Percentiles rank a stretch among this genome's conserved stretches.
Evolutionary conservation across 2,797 vertebrate genomes (phyloP).

Genomic region (Micromesistius poutassou): DNA sequence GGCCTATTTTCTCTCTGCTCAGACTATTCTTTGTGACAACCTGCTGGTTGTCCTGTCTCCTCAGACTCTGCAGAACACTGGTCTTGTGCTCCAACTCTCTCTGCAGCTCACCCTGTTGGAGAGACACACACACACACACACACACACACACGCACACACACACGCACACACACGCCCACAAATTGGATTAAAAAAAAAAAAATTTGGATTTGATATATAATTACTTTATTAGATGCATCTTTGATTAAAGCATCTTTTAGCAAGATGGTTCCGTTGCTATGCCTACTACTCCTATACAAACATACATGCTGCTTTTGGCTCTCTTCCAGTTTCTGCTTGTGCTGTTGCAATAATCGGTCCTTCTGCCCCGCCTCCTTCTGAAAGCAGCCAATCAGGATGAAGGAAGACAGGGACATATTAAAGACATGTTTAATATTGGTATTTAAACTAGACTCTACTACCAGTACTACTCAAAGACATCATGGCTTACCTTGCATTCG

Average conservation of each 20-base stretch:
- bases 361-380: slow-evolving; percentile 92
- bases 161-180: slow-evolving; percentile 11
- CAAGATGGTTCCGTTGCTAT: neutral
- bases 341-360: slow-evolving; percentile 86
- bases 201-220: neutral
- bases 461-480: neutral
- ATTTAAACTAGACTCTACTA: neutral
- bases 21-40: slow-evolving; percentile 51
- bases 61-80: slow-evolving; percentile 77
- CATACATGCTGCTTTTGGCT: slow-evolving; percentile 80
- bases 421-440: neutral
- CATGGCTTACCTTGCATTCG: slow-evolving; percentile 83
- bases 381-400: slow-evolving; percentile 18
- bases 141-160: slow-evolving; percentile 7
- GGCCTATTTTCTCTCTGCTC: neutral
- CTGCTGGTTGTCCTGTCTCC: slow-evolving; percentile 80
- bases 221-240: too few species aligned
- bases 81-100: slow-evolving; percentile 83
- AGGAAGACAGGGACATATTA: neutral
- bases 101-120: slow-evolving; percentile 79
- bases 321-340: slow-evolving; percentile 88
- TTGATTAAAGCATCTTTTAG: neutral
- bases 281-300: neutral
- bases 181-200: too few species aligned
- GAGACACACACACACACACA: slow-evolving; percentile 16